Percentiles rank a stretch among this genome's conserved stretches.
Conservation (phyloP, 2,113 vertebrate species). For the Ibidorhyncha struthersii region DNA sequence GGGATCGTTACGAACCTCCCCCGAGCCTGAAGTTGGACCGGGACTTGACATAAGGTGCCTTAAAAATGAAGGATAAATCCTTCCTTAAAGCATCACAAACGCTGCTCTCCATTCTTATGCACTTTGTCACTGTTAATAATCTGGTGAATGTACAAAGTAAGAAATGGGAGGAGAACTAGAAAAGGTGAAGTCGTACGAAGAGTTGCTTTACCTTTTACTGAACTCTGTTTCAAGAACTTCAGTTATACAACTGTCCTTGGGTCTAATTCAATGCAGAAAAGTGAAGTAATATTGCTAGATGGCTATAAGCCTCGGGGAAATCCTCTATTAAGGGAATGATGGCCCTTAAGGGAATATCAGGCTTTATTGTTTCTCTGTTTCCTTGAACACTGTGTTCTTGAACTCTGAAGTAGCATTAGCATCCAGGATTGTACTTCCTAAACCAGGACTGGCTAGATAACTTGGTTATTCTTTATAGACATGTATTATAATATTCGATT, state of each 20-base stretch:
- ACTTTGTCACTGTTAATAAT: not conserved
- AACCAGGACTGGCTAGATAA: not conserved
- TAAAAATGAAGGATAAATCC: not conserved
- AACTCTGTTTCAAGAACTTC: not conserved
- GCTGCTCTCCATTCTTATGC: not conserved
- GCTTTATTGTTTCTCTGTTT: not conserved
- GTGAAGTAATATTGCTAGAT: constrained; percentile 2
- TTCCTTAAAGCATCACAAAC: not conserved
- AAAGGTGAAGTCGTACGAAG: not conserved
- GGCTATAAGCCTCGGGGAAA: constrained; percentile 43
- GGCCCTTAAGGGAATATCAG: not conserved
- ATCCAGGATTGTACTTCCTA: not conserved
- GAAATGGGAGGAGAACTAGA: not conserved
- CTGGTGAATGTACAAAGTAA: not conserved
- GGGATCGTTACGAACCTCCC: too few relatives aligned
- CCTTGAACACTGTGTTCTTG: not conserved
- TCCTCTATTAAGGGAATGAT: not conserved
- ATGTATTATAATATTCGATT: not conserved
- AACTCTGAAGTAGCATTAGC: not conserved
- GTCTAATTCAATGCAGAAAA: constrained; percentile 3
- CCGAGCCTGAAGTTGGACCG: too few relatives aligned
- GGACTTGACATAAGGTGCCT: too few relatives aligned
- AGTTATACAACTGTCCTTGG: not conserved
- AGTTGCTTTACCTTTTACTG: not conserved
- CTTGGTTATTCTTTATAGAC: not conserved